Base-by-base conservation (phyloP, 2,113 vertebrate species). In the Phycodurus eques region DNA sequence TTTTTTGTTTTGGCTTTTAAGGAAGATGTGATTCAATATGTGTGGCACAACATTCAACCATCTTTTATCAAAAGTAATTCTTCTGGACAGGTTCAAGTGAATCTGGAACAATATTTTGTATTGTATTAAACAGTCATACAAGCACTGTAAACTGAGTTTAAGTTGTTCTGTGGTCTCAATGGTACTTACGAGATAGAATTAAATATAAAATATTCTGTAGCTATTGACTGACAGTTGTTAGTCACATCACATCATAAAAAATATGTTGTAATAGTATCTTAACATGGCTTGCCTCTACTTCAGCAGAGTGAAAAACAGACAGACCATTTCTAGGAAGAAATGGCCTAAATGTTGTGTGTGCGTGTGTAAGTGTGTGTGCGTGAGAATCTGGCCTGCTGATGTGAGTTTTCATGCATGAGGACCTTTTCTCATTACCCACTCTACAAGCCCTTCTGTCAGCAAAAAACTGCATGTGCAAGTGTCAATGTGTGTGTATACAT, bases 351-450 rank as follows among this genome's bases (percentile, higher is more conserved):
- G 47, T 44, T 70, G 35, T 11, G 67, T 73, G 66, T 71, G 43
- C 46, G n/a, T 53, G 60, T 67, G 64, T 60, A 42, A 67, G 15
- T 75, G 68, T 49, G 49, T 53, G 51, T 20, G 31, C 20, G 35
- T 67, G 69, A 66, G 66, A 72, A 71, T 71, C 65, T 72, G 68
- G 71, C 69, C 67, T 75, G 77, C 87, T 87, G 85, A 88, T 19
- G 53, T 84, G 83, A 70, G 75, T 71, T 70, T 84, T 86, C 86
- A 91, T 83, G 89, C 87, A 88, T 84, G 83, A 88, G 81, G 76
- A 83, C 88, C 71, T 85, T 84, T 88, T 88, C 85, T 92, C 86
- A 89, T 88, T 88, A 89, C 64, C 71, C 78, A 72, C 80, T 81
- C 79, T 81, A 61, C 67, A 62, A 76, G 83, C 68, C 83, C 86